Evolutionary conservation across 2,797 vertebrate genomes (phyloP).

Genomic region (Sciurus carolinensis): DNA sequence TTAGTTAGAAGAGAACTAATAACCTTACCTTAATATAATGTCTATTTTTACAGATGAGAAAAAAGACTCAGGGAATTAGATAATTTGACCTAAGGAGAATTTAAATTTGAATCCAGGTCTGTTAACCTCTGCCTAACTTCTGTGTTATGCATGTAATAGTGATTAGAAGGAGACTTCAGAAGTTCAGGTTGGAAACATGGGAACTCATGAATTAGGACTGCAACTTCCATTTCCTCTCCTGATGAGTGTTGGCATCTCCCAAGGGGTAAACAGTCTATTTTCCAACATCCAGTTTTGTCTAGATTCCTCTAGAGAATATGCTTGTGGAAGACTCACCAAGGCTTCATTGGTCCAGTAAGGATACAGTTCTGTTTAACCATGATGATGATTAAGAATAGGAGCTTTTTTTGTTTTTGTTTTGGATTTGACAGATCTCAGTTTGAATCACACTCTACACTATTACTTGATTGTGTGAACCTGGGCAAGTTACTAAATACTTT

Average conservation of each 20-base stretch:
- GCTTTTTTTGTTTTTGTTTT: background rate
- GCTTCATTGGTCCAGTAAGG: background rate
- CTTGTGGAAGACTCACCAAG: background rate
- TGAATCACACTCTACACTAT: background rate
- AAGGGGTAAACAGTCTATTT: slow-evolving; percentile 13
- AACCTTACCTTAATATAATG: background rate
- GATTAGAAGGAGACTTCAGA: slow-evolving; percentile 8
- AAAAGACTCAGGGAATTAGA: background rate
- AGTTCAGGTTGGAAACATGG: background rate
- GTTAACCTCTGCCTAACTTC: background rate
- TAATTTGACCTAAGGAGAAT: slow-evolving; percentile 15
- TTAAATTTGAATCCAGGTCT: slow-evolving; percentile 8
- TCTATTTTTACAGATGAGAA: slow-evolving; percentile 29
- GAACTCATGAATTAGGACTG: background rate
- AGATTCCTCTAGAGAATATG: background rate
- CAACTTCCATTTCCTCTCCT: background rate
- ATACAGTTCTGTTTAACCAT: background rate
- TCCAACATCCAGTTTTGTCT: background rate
- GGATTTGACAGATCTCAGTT: background rate
- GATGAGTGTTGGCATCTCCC: background rate
- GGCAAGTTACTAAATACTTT: background rate
- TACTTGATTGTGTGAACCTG: background rate
- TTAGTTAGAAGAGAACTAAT: slow-evolving; percentile 23
- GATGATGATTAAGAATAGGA: background rate
- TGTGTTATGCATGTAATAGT: background rate